Evolutionary conservation across 2,888 invertebrate genomes (phyloP).

Genomic region (Papilio gigon): DNA sequence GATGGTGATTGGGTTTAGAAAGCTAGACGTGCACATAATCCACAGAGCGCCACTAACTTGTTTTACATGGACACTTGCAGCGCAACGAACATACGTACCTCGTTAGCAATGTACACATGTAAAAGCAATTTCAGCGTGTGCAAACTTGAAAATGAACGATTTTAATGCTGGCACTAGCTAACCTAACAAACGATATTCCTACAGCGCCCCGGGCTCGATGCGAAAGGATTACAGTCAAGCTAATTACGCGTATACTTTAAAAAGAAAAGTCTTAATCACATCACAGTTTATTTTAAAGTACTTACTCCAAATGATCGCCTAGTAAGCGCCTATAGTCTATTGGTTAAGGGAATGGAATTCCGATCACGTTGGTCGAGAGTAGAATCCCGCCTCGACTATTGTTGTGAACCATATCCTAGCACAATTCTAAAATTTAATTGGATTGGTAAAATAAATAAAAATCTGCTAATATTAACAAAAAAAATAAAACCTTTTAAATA

Average conservation of each 20-base stretch:
- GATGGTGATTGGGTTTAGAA: constrained; percentile 31
- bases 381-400: too few species aligned
- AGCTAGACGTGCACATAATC: constrained; percentile 34
- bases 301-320: neutral
- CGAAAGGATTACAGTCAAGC: neutral
- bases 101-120: constrained; percentile 33
- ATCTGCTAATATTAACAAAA: too few species aligned
- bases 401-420: too few species aligned
- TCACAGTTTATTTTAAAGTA: neutral
- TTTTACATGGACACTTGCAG: constrained; percentile 35
- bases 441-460: too few species aligned
- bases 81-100: constrained; percentile 37
- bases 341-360: too few species aligned
- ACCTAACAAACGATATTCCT: constrained; percentile 8
- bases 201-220: neutral
- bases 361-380: too few species aligned
- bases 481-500: too few species aligned
- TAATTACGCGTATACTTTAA: neutral
- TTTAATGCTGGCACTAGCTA: constrained; percentile 19
- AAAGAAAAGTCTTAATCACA: neutral
- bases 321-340: too few species aligned
- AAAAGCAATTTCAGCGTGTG: constrained; percentile 22
- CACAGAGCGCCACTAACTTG: constrained; percentile 36
- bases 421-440: too few species aligned
- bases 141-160: constrained; percentile 31